A percentile compares a stretch with the other conserved stretches of the same genome.
Conservation (phyloP, 2,113 vertebrate genomes). For the Scytalopus superciliaris region DNA sequence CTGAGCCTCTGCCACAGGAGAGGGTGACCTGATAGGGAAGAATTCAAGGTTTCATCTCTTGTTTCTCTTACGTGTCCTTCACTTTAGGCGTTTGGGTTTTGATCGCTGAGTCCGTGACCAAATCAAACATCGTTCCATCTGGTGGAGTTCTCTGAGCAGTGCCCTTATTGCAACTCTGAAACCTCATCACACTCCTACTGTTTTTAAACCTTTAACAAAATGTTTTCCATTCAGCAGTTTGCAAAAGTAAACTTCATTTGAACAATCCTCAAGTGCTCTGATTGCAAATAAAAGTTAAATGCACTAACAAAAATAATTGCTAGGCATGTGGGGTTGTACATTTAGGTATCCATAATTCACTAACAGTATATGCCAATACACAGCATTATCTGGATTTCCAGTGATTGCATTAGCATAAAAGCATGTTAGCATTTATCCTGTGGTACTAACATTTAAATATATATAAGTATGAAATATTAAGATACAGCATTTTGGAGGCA, state of each 20-base stretch:
- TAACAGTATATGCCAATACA: constrained; percentile 50
- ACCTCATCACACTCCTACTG: constrained; percentile 11
- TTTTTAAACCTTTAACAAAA: constrained; percentile 40
- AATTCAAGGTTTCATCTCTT: constrained; percentile 2
- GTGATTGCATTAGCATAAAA: constrained; percentile 72
- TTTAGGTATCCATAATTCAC: constrained; percentile 58
- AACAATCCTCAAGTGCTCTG: constrained; percentile 60
- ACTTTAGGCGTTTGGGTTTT: background rate
- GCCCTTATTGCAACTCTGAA: constrained; percentile 24
- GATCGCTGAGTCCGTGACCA: constrained; percentile 12
- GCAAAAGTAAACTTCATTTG: constrained; percentile 54
- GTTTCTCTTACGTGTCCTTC: background rate
- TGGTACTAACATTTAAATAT: constrained; percentile 73
- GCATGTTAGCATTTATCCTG: constrained; percentile 62
- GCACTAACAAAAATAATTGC: constrained; percentile 58
- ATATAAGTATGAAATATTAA: constrained; percentile 73
- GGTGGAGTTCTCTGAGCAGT: background rate
- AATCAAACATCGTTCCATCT: constrained; percentile 53
- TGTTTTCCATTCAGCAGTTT: constrained; percentile 54
- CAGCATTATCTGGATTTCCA: constrained; percentile 64
- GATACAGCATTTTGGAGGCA: constrained; percentile 57
- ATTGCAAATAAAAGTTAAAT: constrained; percentile 67
- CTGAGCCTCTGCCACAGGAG: background rate
- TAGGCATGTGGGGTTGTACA: constrained; percentile 32
- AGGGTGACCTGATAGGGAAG: background rate